Evolutionary conservation across 2,113 vertebrate species (phyloP).

Genomic region (Bos javanicus): DNA sequence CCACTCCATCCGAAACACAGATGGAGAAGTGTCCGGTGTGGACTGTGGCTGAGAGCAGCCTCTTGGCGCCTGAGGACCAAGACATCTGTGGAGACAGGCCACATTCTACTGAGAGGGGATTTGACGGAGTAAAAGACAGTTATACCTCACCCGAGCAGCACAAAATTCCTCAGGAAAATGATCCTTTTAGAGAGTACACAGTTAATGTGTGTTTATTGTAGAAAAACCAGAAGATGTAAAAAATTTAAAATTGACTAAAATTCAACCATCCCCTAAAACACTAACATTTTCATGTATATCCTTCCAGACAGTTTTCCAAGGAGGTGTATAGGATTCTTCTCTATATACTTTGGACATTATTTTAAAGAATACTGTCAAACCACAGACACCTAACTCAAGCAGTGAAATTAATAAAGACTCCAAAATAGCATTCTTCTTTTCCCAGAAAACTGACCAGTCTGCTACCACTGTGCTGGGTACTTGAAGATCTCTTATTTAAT

Average conservation of each 20-base stretch:
- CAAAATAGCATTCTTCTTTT: neutral
- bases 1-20: neutral
- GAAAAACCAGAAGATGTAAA: neutral
- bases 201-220: neutral
- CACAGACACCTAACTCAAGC: neutral
- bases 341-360: neutral
- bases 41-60: neutral
- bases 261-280: neutral
- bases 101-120: neutral
- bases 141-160: neutral
- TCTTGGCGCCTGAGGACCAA: neutral
- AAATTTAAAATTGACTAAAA: constrained; percentile 14
- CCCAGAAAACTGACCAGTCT: neutral
- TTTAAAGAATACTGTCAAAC: neutral
- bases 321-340: neutral
- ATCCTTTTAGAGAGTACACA: neutral
- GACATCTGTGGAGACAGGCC: neutral
- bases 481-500: neutral
- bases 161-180: neutral
- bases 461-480: neutral
- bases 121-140: neutral
- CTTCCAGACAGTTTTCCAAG: constrained; percentile 1
- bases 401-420: neutral
- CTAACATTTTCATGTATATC: neutral
- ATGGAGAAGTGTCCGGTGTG: neutral